phyloP scores from a whole-genome alignment of 2,113 vertebrate species.

The Cheirogaleus medius region DNA sequence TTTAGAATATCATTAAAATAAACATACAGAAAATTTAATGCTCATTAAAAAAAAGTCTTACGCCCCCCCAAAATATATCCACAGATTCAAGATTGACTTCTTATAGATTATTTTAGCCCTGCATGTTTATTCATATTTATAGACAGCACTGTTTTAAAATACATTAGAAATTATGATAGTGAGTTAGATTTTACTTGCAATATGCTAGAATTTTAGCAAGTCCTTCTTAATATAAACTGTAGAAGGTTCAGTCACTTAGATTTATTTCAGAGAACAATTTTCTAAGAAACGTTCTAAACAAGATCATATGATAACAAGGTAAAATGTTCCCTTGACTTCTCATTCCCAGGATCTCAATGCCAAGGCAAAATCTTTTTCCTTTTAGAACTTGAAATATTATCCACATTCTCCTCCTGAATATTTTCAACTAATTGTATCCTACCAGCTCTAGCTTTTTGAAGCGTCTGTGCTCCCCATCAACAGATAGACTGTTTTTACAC shows the following conservation, averaged over 20 bases:
- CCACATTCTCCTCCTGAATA: neutral
- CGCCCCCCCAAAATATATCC: too few relatives aligned
- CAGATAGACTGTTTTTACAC: slow-evolving; percentile 66
- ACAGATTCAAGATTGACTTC: neutral
- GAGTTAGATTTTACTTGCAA: slow-evolving; percentile 33
- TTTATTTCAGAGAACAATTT: neutral
- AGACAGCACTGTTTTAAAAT: neutral
- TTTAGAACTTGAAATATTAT: slow-evolving; percentile 35
- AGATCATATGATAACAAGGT: neutral
- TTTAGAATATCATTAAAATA: too few relatives aligned
- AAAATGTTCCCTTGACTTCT: neutral
- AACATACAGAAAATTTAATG: too few relatives aligned
- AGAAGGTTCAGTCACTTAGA: neutral
- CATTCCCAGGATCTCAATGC: neutral
- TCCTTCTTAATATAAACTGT: neutral
- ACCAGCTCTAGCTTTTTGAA: neutral
- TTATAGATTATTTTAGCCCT: neutral
- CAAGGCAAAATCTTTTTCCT: neutral
- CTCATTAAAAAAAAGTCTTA: too few relatives aligned
- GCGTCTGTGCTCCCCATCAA: slow-evolving; percentile 53
- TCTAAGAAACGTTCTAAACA: neutral
- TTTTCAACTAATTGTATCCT: neutral
- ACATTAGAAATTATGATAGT: neutral
- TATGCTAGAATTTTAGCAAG: neutral
- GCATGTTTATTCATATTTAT: neutral